A percentile compares a stretch with the other conserved stretches of the same genome.
Conservation (phyloP, 2,888 invertebrate genomes). For the Oxystoma pomonae region DNA sequence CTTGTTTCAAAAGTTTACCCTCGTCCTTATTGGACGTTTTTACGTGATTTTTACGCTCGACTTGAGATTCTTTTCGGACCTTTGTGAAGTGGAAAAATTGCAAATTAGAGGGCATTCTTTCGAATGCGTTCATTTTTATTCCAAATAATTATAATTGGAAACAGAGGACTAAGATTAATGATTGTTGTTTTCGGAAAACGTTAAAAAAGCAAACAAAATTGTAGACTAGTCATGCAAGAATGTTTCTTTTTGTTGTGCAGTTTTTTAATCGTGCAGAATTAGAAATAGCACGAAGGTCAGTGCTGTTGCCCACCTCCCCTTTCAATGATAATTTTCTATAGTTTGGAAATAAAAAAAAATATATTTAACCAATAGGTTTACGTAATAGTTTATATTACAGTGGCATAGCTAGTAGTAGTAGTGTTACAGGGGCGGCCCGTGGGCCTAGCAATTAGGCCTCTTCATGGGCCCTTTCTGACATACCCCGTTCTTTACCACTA, state of each 20-base stretch:
- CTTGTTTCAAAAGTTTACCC: constrained; percentile 18
- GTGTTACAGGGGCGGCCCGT: no score
- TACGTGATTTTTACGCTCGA: constrained; percentile 35
- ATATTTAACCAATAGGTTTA: no score
- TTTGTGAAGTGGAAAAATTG: constrained; percentile 33
- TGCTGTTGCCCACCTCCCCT: no score
- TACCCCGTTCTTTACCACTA: no score
- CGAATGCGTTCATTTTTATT: constrained; percentile 24
- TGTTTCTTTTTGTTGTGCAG: background rate
- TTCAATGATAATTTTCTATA: no score
- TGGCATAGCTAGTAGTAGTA: no score
- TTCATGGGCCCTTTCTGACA: no score
- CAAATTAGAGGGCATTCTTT: constrained; percentile 35
- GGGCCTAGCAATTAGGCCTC: no score
- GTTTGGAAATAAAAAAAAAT: no score
- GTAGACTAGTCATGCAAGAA: constrained; percentile 3
- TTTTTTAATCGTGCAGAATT: no score
- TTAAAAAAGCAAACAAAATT: constrained; percentile 1
- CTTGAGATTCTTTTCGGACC: constrained; percentile 30
- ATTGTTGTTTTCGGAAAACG: constrained; percentile 7
- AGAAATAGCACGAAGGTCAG: no score
- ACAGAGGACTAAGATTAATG: constrained; percentile 6
- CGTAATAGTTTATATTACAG: no score
- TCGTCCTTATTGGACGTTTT: constrained; percentile 32
- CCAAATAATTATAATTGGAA: constrained; percentile 22